phyloP scores from a whole-genome alignment of 2,888 invertebrate genomes.

The Mimumesa dahlbomi region DNA sequence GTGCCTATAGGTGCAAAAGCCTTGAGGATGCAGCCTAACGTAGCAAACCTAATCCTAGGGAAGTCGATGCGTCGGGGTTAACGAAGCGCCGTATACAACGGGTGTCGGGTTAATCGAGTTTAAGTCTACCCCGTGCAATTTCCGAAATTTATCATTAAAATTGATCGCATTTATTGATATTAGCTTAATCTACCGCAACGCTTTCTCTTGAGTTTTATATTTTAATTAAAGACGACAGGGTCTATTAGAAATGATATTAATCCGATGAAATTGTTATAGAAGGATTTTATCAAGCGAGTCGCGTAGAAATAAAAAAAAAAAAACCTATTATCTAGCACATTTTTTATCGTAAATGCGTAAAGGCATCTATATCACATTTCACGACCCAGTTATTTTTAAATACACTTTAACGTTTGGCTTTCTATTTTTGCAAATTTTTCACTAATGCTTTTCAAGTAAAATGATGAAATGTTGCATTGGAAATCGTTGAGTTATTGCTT shows the following conservation, averaged over 20 bases:
- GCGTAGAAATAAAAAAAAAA: no score
- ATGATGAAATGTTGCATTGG: background rate
- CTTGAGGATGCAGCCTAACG: conserved; percentile 64
- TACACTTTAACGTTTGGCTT: background rate
- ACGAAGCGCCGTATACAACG: conserved; percentile 65
- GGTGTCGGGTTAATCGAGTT: conserved; percentile 62
- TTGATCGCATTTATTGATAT: conserved; percentile 6
- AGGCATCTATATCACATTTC: background rate
- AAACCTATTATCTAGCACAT: no score
- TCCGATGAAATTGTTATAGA: no score
- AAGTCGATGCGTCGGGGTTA: conserved; percentile 68
- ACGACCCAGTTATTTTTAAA: background rate
- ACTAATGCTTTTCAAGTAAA: background rate
- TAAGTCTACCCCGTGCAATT: conserved; percentile 25
- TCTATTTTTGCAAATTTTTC: background rate
- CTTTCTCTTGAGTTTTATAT: background rate
- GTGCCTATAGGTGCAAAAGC: conserved; percentile 59
- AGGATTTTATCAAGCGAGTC: no score
- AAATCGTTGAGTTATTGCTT: background rate
- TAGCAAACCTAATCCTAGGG: conserved; percentile 66
- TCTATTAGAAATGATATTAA: background rate
- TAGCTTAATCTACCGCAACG: no score
- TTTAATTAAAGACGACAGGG: background rate
- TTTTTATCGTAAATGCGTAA: no score
- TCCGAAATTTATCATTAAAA: conserved; percentile 27